Evolutionary conservation across 1,140 invertebrate genomes (phyloP).

Genomic region (Apis florea): DNA sequence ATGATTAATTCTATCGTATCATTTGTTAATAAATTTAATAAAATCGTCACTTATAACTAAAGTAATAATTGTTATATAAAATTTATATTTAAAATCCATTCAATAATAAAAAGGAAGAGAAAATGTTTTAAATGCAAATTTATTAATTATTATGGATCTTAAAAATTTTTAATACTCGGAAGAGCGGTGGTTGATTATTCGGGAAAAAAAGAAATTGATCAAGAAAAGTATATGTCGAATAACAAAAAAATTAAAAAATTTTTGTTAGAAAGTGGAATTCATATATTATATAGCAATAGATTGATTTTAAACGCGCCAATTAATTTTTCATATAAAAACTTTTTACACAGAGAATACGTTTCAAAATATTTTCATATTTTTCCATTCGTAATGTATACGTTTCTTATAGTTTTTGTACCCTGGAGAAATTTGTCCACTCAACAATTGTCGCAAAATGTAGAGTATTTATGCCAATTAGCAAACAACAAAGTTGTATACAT

Average conservation of each 20-base stretch:
- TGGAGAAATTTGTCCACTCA: conserved; percentile 66
- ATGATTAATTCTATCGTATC: conserved; percentile 47
- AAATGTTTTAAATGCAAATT: conserved; percentile 30
- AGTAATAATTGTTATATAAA: conserved; percentile 20
- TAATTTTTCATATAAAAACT: conserved; percentile 42
- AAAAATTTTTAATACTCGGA: conserved; percentile 3
- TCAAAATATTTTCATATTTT: conserved; percentile 52
- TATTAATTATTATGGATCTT: neutral
- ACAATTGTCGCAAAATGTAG: conserved; percentile 77
- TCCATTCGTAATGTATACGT: conserved; percentile 45
- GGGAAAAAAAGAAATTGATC: conserved; percentile 17
- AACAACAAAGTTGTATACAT: conserved; percentile 79
- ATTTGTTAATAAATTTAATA: conserved; percentile 53
- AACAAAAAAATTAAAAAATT: conserved; percentile 15
- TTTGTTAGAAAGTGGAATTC: conserved; percentile 22
- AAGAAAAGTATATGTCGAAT: neutral
- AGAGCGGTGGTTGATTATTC: conserved; percentile 30
- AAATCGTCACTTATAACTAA: conserved; percentile 25
- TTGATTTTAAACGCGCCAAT: conserved; percentile 47
- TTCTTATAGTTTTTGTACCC: conserved; percentile 53
- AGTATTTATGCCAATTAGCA: conserved; percentile 79
- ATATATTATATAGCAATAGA: conserved; percentile 41
- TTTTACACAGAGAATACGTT: conserved; percentile 53
- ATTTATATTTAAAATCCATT: conserved; percentile 41
- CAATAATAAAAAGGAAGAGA: conserved; percentile 7